Evolutionary conservation across 2,888 invertebrate genomes (phyloP).

Genomic region (Drosophila niveifrons): DNA sequence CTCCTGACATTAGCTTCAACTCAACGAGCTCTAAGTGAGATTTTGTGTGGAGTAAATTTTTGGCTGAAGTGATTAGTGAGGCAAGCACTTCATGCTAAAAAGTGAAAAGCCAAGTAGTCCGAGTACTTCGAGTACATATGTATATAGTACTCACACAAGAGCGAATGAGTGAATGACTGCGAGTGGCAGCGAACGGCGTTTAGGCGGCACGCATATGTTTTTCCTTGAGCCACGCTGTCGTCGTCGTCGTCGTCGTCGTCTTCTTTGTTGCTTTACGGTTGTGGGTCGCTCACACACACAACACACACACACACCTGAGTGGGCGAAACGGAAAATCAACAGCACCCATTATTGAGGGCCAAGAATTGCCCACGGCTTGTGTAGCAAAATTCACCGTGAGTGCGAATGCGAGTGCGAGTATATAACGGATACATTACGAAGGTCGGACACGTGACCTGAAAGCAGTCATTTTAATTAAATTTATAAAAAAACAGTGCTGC

Average conservation of each 20-base stretch:
- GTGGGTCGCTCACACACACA: constrained; percentile 68
- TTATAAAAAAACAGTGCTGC: constrained; percentile 81
- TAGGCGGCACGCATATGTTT: constrained; percentile 82
- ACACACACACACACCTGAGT: constrained; percentile 82
- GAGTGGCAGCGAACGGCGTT: constrained; percentile 81
- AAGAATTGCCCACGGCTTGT: constrained; percentile 47
- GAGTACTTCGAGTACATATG: constrained; percentile 3
- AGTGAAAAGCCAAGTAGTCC: constrained; percentile 81
- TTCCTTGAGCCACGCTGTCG: constrained; percentile 52
- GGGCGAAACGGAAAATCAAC: constrained; percentile 66
- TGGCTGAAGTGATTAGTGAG: constrained; percentile 80
- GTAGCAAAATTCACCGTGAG: constrained; percentile 35
- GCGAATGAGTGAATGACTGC: constrained; percentile 44
- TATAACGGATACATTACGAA: constrained; percentile 85
- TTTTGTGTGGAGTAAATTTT: constrained; percentile 70
- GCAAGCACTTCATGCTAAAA: constrained; percentile 78
- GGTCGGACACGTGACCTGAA: constrained; percentile 84
- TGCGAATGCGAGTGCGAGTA: constrained; percentile 7
- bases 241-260: constrained; percentile 37
- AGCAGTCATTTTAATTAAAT: constrained; percentile 85
- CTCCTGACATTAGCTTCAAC: constrained; percentile 22
- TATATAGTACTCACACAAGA: not conserved
- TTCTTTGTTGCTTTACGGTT: constrained; percentile 67
- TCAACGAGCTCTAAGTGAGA: constrained; percentile 65
- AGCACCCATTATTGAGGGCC: constrained; percentile 51